These are phyloP conservation scores for Drosophila arawakana DNA, from an alignment of 1,140 invertebrate species.

Conservation along the genomic window DNA sequence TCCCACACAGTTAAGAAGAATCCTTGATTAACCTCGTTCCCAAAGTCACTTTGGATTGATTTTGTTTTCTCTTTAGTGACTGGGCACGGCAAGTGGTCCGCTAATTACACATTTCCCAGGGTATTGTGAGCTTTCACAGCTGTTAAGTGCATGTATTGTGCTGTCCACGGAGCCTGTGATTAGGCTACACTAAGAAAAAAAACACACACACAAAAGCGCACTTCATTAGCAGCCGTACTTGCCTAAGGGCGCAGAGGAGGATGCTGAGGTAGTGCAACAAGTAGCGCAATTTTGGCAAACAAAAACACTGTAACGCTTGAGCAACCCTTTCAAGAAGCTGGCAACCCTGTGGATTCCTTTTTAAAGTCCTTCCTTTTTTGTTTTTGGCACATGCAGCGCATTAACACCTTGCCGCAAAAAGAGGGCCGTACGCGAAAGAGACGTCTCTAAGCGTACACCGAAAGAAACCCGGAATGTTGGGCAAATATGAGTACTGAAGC, in stretches of 20 bases:
- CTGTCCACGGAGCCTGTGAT: constrained; percentile 59
- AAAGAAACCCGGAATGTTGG: not conserved
- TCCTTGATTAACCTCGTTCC: constrained; percentile 29
- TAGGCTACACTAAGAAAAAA: constrained; percentile 28
- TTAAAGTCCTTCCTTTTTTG: not conserved
- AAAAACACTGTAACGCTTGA: not conserved
- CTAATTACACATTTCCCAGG: constrained; percentile 76
- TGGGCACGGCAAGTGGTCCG: constrained; percentile 68
- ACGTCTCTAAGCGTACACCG: not conserved
- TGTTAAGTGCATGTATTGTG: constrained; percentile 47
- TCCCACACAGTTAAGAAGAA: too few species aligned
- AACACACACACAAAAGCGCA: constrained; percentile 1
- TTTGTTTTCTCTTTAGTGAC: not conserved
- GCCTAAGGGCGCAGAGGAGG: not conserved
- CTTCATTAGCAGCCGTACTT: constrained; percentile 33
- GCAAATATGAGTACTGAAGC: too few species aligned
- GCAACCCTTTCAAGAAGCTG: constrained; percentile 34
- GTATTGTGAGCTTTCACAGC: constrained; percentile 11
- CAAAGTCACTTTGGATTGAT: not conserved
- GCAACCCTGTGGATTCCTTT: constrained; percentile 53
- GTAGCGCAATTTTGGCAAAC: constrained; percentile 54
- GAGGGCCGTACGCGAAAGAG: not conserved
- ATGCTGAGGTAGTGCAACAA: constrained; percentile 56
- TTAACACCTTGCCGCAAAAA: constrained; percentile 39
- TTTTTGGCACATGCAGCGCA: constrained; percentile 66